phyloP scores from a whole-genome alignment of 1,140 invertebrate species.

The Mycetomoellerius zeteki region DNA sequence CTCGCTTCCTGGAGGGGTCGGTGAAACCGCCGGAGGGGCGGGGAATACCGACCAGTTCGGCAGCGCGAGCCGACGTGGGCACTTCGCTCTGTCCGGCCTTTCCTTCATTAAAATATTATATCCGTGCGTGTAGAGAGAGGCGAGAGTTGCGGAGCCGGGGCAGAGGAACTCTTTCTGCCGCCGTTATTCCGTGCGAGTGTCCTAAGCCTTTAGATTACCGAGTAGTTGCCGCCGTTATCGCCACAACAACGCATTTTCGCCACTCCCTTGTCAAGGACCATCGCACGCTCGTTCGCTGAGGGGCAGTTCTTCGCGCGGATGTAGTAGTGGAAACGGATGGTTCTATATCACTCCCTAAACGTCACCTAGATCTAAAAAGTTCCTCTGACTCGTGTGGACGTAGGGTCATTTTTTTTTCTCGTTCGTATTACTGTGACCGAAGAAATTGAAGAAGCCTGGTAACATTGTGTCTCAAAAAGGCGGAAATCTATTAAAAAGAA shows the following conservation, averaged over 20 bases:
- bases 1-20: constrained; percentile 68
- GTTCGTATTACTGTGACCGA: constrained; percentile 4
- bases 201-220: too few species aligned
- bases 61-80: constrained; percentile 87
- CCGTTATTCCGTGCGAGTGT: constrained; percentile 42
- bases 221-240: constrained; percentile 45
- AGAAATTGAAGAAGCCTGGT: too few species aligned
- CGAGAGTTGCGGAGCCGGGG: constrained; percentile 71
- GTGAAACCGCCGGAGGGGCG: constrained; percentile 81
- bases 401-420: constrained; percentile 58
- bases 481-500: neutral
- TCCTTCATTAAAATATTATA: constrained; percentile 86
- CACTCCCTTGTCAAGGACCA: constrained; percentile 59
- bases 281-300: constrained; percentile 63
- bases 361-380: too few species aligned
- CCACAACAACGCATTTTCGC: constrained; percentile 72
- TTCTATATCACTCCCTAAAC: too few species aligned
- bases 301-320: constrained; percentile 50
- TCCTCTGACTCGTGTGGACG: neutral
- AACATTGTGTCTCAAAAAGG: neutral
- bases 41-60: constrained; percentile 85
- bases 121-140: constrained; percentile 74
- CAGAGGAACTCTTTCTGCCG: constrained; percentile 69
- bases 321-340: too few species aligned
- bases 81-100: constrained; percentile 86